Conservation (phyloP, 2,888 invertebrate genomes). For the Apamea sordens region DNA sequence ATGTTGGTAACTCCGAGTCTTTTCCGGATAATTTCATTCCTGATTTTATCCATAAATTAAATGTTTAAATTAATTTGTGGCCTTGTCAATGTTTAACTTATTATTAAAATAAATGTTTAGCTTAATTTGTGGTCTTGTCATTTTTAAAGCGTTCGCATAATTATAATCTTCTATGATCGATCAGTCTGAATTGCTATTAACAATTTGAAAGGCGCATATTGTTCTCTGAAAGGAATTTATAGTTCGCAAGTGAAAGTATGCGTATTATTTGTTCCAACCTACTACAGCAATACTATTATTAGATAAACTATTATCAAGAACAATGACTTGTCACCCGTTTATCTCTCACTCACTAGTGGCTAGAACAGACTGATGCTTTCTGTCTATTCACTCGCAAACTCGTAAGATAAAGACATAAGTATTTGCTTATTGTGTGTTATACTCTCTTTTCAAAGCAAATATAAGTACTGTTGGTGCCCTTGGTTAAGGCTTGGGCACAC, state of each 20-base stretch:
- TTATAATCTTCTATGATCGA: slow-evolving; percentile 2
- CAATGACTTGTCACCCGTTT: slow-evolving; percentile 30
- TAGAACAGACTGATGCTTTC: background rate
- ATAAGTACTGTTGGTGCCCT: background rate
- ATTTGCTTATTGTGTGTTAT: background rate
- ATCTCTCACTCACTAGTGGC: slow-evolving; percentile 2
- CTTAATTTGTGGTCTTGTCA: background rate
- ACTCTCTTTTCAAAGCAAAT: background rate
- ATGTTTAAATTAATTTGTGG: no score
- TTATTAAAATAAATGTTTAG: no score
- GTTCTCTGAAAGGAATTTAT: background rate
- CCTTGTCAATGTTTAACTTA: no score
- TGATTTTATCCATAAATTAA: no score
- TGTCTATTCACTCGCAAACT: slow-evolving; percentile 13
- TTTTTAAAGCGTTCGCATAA: background rate
- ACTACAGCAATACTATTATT: background rate
- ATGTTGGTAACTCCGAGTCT: no score
- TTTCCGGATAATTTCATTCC: no score
- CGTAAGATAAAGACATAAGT: background rate
- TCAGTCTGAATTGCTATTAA: slow-evolving; percentile 24
- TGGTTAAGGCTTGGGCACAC: no score
- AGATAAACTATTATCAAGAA: slow-evolving; percentile 33
- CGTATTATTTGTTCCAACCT: background rate
- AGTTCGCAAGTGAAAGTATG: slow-evolving; percentile 17
- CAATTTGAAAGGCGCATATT: slow-evolving; percentile 22